Evolutionary conservation across 2,888 invertebrate species (phyloP).

Genomic region (Heliconius ethilla): DNA sequence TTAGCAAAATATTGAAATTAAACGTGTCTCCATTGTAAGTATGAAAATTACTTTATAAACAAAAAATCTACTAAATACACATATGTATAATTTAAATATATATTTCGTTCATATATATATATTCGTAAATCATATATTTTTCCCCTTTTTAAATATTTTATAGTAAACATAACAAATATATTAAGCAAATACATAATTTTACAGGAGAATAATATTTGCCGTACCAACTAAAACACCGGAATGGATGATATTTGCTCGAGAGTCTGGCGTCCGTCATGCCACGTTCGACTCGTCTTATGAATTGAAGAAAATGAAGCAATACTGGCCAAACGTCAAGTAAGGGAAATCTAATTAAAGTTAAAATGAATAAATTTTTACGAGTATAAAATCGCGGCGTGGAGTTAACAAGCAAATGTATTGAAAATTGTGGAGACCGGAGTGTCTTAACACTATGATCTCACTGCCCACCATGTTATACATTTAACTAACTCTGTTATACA

Average conservation of each 20-base stretch:
- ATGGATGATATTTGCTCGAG: constrained; percentile 55
- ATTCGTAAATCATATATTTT: too few relatives aligned
- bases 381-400: too few relatives aligned
- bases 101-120: too few relatives aligned
- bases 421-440: background rate
- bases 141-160: too few relatives aligned
- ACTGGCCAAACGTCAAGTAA: constrained; percentile 55
- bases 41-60: background rate
- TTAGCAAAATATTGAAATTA: constrained; percentile 50
- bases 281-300: constrained; percentile 55
- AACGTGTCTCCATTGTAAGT: constrained; percentile 51
- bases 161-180: background rate
- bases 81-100: too few relatives aligned
- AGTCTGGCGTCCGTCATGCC: constrained; percentile 52
- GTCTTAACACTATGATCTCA: background rate
- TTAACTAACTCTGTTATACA: too few relatives aligned
- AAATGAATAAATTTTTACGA: too few relatives aligned
- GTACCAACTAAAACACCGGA: constrained; percentile 52
- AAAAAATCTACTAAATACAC: too few relatives aligned
- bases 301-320: constrained; percentile 52
- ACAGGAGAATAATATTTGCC: constrained; percentile 56
- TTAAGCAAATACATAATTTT: background rate
- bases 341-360: background rate
- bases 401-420: background rate
- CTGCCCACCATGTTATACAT: background rate